Conservation (phyloP, 2,888 invertebrate species). For the Ophion ventricosus region DNA sequence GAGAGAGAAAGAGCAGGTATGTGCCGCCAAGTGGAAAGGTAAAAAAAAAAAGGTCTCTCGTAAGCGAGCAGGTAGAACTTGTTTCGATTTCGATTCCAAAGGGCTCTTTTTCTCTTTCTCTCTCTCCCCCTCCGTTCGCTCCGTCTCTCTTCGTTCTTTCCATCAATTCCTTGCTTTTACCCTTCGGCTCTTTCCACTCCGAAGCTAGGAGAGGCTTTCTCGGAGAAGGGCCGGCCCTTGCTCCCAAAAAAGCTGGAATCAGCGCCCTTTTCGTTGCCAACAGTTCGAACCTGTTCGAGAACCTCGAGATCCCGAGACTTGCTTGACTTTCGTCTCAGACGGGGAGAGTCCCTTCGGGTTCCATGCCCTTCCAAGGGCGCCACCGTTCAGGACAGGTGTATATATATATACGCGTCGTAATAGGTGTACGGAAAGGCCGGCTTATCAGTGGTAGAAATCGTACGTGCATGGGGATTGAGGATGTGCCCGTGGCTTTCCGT, state of each 20-base stretch:
- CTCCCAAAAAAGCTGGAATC: neutral
- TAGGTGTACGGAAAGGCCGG: too few species aligned
- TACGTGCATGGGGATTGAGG: neutral
- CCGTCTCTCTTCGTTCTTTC: constrained; percentile 46
- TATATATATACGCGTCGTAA: too few species aligned
- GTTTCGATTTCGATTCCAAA: constrained; percentile 69
- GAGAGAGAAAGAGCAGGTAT: constrained; percentile 13
- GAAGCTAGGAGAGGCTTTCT: too few species aligned
- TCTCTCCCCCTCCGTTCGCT: constrained; percentile 32
- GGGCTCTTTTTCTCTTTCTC: constrained; percentile 54
- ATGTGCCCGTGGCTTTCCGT: constrained; percentile 48
- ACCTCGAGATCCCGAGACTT: constrained; percentile 18
- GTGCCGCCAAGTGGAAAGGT: constrained; percentile 41
- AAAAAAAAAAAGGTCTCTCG: constrained; percentile 58
- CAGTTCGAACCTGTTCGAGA: neutral
- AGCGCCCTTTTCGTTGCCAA: neutral
- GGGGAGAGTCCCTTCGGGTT: constrained; percentile 3
- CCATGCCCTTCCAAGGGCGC: constrained; percentile 20
- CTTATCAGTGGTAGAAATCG: constrained; percentile 12
- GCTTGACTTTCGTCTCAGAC: constrained; percentile 38
- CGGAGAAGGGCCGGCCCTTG: neutral
- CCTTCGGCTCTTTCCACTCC: constrained; percentile 61
- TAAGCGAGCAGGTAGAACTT: constrained; percentile 61
- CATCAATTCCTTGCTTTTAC: constrained; percentile 68
- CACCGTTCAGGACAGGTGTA: neutral